Evolutionary conservation across 2,888 invertebrate species (phyloP).

Genomic region (Hofmannophila pseudospretella): DNA sequence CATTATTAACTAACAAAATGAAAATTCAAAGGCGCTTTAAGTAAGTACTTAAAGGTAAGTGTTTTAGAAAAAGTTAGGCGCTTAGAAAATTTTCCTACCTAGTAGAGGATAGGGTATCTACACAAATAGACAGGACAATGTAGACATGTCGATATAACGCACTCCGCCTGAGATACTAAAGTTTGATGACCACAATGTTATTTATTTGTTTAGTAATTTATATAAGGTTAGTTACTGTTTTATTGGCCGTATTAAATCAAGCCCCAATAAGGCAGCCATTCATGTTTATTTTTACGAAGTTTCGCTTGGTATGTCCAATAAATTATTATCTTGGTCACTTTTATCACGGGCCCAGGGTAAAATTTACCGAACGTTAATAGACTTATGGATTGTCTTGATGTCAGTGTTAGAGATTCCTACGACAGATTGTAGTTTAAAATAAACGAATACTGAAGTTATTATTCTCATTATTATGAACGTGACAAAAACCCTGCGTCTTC

Average conservation of each 20-base stretch:
- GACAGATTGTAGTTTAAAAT: too few species aligned
- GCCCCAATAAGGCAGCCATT: conserved; percentile 77
- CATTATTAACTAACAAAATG: too few species aligned
- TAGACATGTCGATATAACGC: conserved; percentile 40
- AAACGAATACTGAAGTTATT: too few species aligned
- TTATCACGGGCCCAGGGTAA: conserved; percentile 68
- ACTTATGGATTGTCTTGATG: conserved; percentile 35
- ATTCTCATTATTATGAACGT: too few species aligned
- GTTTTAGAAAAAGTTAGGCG: too few species aligned
- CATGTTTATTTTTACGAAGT: conserved; percentile 77
- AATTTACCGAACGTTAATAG: conserved; percentile 55
- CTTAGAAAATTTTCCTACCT: too few species aligned
- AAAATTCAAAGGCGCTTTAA: too few species aligned
- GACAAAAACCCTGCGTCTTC: too few species aligned
- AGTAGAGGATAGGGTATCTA: too few species aligned
- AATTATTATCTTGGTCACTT: conserved; percentile 75
- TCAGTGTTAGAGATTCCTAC: too few species aligned
- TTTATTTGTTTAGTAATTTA: conserved; percentile 78
- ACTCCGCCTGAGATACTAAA: conserved; percentile 38
- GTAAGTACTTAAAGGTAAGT: too few species aligned
- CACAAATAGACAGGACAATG: conserved; percentile 30
- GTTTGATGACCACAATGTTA: conserved; percentile 72
- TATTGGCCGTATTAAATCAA: conserved; percentile 76
- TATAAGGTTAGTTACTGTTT: conserved; percentile 78
- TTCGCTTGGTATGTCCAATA: conserved; percentile 73